Evolutionary conservation across 1,140 invertebrate species (phyloP).

Genomic region (Macrobrachium rosenbergii): DNA sequence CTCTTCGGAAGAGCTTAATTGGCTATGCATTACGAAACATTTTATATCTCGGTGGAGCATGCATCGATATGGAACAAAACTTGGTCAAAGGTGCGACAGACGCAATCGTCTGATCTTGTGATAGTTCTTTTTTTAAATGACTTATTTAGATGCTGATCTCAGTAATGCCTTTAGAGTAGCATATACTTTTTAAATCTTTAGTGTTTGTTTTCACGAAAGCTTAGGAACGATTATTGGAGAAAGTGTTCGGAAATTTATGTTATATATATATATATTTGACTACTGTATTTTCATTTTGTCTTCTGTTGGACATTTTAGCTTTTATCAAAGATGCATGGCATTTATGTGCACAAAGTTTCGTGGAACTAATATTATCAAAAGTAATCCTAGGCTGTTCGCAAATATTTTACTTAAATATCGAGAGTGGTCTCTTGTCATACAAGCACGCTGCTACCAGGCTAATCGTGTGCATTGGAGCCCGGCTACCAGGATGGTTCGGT

Average conservation of each 20-base stretch:
- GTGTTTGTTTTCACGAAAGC: not conserved
- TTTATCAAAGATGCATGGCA: too few relatives aligned
- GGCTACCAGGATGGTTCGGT: not conserved
- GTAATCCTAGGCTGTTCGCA: too few relatives aligned
- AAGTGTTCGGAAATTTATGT: not conserved
- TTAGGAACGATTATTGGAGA: not conserved
- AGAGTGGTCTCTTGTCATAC: too few relatives aligned
- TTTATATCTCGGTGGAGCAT: not conserved
- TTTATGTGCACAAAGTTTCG: too few relatives aligned
- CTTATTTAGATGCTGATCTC: constrained; percentile 52
- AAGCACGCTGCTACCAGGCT: too few relatives aligned
- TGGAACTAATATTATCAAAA: too few relatives aligned
- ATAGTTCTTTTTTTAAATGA: constrained; percentile 33
- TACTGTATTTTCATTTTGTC: not conserved
- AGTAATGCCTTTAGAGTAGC: constrained; percentile 39
- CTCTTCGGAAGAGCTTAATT: not conserved
- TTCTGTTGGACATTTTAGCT: constrained; percentile 1
- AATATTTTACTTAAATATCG: too few relatives aligned
- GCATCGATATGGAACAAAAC: not conserved
- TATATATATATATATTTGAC: constrained; percentile 2
- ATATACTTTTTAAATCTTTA: constrained; percentile 16
- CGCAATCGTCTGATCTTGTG: constrained; percentile 37
- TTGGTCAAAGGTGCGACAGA: not conserved
- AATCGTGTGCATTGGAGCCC: not conserved
- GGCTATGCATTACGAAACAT: not conserved